Percentiles rank a stretch among this genome's conserved stretches.
Evolutionary conservation across 1,140 invertebrate genomes (phyloP).

Genomic region (Sesamia nonagrioides): DNA sequence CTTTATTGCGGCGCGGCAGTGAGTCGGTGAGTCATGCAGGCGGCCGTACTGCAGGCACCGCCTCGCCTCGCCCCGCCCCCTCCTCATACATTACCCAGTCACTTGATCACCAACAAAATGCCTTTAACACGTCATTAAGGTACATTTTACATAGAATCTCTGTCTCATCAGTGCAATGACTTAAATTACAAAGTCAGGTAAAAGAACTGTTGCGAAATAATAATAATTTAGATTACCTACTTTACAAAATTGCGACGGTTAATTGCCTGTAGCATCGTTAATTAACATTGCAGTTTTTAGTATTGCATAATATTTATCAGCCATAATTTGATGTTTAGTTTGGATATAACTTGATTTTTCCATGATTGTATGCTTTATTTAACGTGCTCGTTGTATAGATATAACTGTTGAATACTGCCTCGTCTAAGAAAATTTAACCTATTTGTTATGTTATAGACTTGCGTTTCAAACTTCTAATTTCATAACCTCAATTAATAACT

Average conservation of each 20-base stretch:
- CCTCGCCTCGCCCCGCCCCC: slow-evolving; percentile 34
- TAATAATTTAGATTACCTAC: not conserved
- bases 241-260: slow-evolving; percentile 24
- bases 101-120: slow-evolving; percentile 7
- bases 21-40: slow-evolving; percentile 40
- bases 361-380: not conserved
- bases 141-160: not conserved
- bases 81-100: slow-evolving; percentile 13
- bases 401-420: not conserved
- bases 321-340: not conserved
- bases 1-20: slow-evolving; percentile 39
- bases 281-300: slow-evolving; percentile 11
- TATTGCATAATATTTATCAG: not conserved
- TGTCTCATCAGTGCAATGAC: slow-evolving; percentile 23
- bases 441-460: not conserved
- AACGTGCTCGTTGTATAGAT: not conserved
- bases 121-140: slow-evolving; percentile 13
- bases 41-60: slow-evolving; percentile 16
- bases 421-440: not conserved
- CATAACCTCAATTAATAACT: not conserved
- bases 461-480: not conserved
- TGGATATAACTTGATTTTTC: not conserved
- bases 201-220: not conserved
- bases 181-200: not conserved
- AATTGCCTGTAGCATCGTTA: slow-evolving; percentile 20